A percentile compares a stretch with the other conserved stretches of the same genome.
These are phyloP conservation scores for Campoplex capitator DNA, from an alignment of 2,888 invertebrate genomes.

Conservation along the genomic window DNA sequence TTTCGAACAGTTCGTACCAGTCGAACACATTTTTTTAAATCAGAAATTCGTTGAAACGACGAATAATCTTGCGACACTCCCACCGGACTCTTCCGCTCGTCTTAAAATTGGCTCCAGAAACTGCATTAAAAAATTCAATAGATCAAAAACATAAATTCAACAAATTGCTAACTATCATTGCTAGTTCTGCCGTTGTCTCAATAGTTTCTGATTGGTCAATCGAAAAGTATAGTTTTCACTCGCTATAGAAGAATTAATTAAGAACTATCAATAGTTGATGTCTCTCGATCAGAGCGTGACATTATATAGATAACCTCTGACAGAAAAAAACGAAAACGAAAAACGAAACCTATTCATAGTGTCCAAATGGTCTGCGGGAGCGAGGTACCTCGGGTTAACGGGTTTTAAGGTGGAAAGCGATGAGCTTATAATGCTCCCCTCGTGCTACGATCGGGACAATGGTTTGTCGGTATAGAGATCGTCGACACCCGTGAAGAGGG, in stretches of 20 bases:
- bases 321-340: constrained; percentile 5
- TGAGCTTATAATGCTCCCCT: constrained; percentile 62
- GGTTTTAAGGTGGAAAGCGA: constrained; percentile 67
- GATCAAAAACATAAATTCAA: no score
- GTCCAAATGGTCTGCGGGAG: constrained; percentile 32
- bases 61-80: no score
- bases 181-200: neutral
- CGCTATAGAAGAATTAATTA: neutral
- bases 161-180: no score
- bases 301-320: neutral
- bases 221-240: neutral
- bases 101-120: no score
- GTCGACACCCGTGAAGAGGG: constrained; percentile 48
- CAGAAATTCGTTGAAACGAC: no score
- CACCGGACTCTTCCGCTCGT: no score
- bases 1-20: neutral
- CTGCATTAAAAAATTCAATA: no score
- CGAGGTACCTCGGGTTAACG: constrained; percentile 58
- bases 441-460: constrained; percentile 61
- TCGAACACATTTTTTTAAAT: no score
- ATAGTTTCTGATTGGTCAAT: neutral
- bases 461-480: constrained; percentile 66
- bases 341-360: constrained; percentile 13
- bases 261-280: neutral
- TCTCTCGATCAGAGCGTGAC: neutral